Evolutionary conservation across 2,797 vertebrate genomes (phyloP), one percentile per base, ranked within the genome.

Genomic region (Spatula clypeata): DNA sequence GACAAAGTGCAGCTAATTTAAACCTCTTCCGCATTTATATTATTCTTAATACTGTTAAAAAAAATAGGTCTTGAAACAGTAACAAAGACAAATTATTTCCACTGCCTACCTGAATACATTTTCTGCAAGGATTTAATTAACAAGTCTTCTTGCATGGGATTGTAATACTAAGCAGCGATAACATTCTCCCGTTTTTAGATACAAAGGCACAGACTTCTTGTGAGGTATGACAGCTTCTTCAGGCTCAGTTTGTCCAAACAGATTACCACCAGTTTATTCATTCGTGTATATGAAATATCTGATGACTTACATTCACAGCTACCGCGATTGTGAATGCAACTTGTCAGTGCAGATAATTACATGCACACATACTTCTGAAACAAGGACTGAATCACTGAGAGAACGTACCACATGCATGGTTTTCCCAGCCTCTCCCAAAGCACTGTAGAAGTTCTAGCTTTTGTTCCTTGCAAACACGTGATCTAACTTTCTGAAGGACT

Each of bases 41-140:
- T 32, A 54, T 34, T 87, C 62, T 79, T 45, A 69, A 85, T 49
- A 81, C 12, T 38, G 55, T 44, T 5, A 3, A 13, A 40, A 70
- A 40, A 40, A 65, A 60, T 16, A 13, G 6, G 7, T 21, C 44
- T 72, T 70, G 29, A 81, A 86, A 75, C 21, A 83, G 14, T 55
- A 91, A 82, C 42, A 76, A 44, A 2, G 4, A 86, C 10, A 75
- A 83, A 64, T 66, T 77, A 38, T 84, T 86, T 61, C 38, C 66
- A 40, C 17, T 92, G 81, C 21, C 44, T 20, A 70, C 36, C 31
- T 11, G 26, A 89, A 82, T 38, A 51, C 9, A 32, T 38, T 75
- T 82, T 85, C 86, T 74, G 21, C 29, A 79, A 38, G 71, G 53
- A 60, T 66, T 58, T 66, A 40, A 76, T 40, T 64, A 83, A 45